Percentiles rank a stretch among this genome's conserved stretches.
These are phyloP conservation scores for Perognathus longimembris DNA, from an alignment of 2,113 vertebrate genomes.

Conservation along the genomic window DNA sequence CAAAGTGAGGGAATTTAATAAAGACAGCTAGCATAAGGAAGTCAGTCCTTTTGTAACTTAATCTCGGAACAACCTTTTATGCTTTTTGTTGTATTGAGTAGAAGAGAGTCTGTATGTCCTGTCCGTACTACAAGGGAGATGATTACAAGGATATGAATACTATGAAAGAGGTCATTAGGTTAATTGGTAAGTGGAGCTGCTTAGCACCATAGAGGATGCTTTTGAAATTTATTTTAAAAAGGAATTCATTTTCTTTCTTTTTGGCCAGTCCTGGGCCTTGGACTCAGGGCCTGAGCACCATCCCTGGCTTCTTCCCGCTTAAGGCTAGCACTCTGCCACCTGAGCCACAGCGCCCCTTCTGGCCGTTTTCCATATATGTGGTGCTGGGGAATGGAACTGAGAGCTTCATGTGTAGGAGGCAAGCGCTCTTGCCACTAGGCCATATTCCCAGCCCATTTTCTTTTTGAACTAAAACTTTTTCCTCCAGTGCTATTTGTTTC, in stretches of 20 bases:
- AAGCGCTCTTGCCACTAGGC: too few species aligned
- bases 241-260: neutral
- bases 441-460: too few species aligned
- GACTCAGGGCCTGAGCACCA: too few species aligned
- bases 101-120: neutral
- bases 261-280: too few species aligned
- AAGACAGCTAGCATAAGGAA: neutral
- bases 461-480: neutral
- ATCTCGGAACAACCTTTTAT: neutral
- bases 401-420: too few species aligned
- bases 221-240: neutral
- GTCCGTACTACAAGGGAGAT: neutral
- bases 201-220: neutral
- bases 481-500: neutral
- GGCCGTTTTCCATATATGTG: too few species aligned
- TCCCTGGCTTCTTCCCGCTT: too few species aligned
- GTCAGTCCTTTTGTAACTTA: neutral
- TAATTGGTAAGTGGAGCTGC: neutral
- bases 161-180: neutral
- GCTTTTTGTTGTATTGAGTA: neutral
- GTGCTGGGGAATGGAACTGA: too few species aligned
- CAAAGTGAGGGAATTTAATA: neutral
- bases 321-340: too few species aligned
- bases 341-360: too few species aligned
- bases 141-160: neutral